phyloP scores from a whole-genome alignment of 1,140 invertebrate genomes.

The Stegodyphus mimosarum region DNA sequence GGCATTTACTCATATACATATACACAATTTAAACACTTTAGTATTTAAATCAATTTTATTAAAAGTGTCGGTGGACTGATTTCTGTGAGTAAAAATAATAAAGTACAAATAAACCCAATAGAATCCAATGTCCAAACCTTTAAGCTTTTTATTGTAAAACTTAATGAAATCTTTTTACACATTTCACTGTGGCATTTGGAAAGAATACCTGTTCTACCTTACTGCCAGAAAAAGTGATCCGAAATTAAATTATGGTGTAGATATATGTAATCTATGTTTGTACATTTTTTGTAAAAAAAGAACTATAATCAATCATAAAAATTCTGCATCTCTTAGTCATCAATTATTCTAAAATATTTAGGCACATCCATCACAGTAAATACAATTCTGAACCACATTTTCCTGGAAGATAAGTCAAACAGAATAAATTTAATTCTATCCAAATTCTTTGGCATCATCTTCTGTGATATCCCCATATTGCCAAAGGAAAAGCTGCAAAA shows the following conservation, averaged over 20 bases:
- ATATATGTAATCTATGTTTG: neutral
- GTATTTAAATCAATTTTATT: no score
- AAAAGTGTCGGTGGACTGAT: neutral
- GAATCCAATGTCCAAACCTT: neutral
- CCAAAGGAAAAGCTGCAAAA: conserved; percentile 79
- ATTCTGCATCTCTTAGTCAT: neutral
- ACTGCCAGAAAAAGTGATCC: conserved; percentile 4
- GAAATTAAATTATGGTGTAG: neutral
- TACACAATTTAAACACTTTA: no score
- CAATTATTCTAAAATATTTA: conserved; percentile 25
- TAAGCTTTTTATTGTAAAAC: conserved; percentile 30
- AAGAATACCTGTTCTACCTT: neutral
- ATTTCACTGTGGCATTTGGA: neutral
- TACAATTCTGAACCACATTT: conserved; percentile 28
- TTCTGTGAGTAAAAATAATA: neutral
- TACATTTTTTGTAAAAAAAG: neutral
- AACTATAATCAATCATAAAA: neutral
- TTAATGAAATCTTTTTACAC: conserved; percentile 21
- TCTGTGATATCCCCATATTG: conserved; percentile 95
- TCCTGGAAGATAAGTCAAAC: conserved; percentile 5
- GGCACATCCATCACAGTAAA: conserved; percentile 38
- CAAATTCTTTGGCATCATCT: conserved; percentile 93
- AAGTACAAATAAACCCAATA: neutral
- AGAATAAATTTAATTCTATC: conserved; percentile 64
- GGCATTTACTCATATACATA: no score